These are phyloP conservation scores for Plebejus anna DNA, from an alignment of 2,888 invertebrate genomes.

Conservation along the genomic window DNA sequence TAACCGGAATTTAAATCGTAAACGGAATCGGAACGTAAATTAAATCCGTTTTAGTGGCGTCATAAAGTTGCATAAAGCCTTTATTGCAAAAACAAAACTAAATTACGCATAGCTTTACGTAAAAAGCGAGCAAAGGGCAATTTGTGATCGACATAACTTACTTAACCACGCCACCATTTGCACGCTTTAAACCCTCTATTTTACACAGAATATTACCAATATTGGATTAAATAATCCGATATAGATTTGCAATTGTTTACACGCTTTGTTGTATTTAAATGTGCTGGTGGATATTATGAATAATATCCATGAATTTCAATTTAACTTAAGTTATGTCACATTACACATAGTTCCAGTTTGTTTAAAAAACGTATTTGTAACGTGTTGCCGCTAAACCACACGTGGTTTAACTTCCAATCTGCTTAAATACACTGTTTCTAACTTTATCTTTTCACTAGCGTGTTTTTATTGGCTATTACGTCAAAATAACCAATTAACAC, in stretches of 20 bases:
- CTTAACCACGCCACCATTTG: constrained; percentile 17
- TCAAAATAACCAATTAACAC: no score
- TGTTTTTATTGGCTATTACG: no score
- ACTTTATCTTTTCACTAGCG: no score
- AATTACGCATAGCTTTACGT: constrained; percentile 15
- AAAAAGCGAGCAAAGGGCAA: constrained; percentile 18
- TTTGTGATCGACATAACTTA: constrained; percentile 23
- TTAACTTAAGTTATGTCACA: no score
- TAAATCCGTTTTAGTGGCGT: constrained; percentile 5
- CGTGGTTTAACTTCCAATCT: no score
- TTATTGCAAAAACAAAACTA: constrained; percentile 21
- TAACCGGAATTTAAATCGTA: background rate
- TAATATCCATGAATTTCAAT: no score
- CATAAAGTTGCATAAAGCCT: constrained; percentile 16
- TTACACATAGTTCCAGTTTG: no score
- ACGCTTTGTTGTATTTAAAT: background rate
- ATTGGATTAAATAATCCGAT: constrained; percentile 21
- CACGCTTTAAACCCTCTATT: constrained; percentile 5
- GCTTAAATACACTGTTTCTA: no score
- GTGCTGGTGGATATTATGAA: background rate
- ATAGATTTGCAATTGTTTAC: constrained; percentile 32
- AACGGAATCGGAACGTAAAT: background rate
- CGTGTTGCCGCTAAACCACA: no score
- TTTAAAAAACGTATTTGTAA: no score
- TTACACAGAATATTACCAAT: constrained; percentile 1